Base-by-base conservation (phyloP, 2,888 invertebrate genomes). In the Dimorphilus gyrociliatus region DNA sequence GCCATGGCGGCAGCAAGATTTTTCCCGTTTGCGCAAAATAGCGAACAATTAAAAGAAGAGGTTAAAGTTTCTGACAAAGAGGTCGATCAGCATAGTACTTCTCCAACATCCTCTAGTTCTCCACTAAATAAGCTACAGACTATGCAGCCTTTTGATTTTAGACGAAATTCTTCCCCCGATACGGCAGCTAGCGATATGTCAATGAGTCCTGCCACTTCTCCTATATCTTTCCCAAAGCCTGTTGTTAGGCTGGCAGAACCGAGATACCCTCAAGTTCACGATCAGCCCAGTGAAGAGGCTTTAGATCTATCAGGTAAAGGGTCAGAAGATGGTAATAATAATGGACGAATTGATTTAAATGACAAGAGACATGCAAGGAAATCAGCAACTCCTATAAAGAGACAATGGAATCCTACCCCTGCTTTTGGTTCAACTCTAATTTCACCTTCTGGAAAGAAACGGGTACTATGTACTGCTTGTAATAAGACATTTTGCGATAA, bases 401-500 rank as follows among this genome's bases (percentile, higher is more conserved):
- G 63, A 15, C 55, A 64, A 23, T 67, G 65, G 65, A 53, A 55
- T 35, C 64, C 66, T 6, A 54, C 51, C 10, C 50, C 54, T 4
- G 45, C 46, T 15, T 59, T 54, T 40, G 57, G 56, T 29, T 47
- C 48, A 31, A 50, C 55, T 15, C 44, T 57, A 34, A 48, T 59
- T 16, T 56, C 59, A 27, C 53, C 57, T 19, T 56, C 54, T 30
- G 60, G 60, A 7, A 94, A 94, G 65, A 90, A 90, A 57, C 73
- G 94, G 41, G 92, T 94, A 3, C 85, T 92, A 60, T 99, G 97
- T 64, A 86, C 90, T 51, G 88, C 90, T 24, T 97, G 97, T 60
- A 68, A 90, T 38, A 97, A 97, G 67, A 94, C 94, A 12, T 97
- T 97, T 67, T 97, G 97, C 70, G 97, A 97, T 69, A 97, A 97